These are phyloP conservation scores for Parnassius orleans DNA, from an alignment of 2,888 invertebrate species.

Conservation along the genomic window DNA sequence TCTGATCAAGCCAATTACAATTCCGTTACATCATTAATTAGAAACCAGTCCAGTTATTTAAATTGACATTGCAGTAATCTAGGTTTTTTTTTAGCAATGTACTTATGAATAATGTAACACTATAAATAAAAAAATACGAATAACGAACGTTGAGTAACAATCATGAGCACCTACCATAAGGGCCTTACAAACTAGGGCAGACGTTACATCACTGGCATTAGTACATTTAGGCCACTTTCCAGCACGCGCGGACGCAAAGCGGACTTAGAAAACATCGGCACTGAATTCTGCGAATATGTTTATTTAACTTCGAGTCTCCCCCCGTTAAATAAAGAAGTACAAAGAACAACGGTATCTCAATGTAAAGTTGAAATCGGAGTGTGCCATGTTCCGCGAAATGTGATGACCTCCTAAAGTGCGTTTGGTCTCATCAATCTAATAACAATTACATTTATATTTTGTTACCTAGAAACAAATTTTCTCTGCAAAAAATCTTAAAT, in stretches of 20 bases:
- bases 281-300: constrained; percentile 50
- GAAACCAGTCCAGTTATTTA: not conserved
- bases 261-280: constrained; percentile 39
- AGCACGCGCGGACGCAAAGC: constrained; percentile 21
- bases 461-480: too few species aligned
- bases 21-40: constrained; percentile 5
- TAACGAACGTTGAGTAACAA: not conserved
- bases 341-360: constrained; percentile 55
- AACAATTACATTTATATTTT: not conserved
- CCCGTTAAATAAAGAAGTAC: constrained; percentile 54
- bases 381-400: constrained; percentile 51
- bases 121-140: too few species aligned
- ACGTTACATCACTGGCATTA: constrained; percentile 12
- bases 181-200: constrained; percentile 2
- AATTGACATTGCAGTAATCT: not conserved
- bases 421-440: constrained; percentile 1
- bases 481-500: too few species aligned
- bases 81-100: too few species aligned
- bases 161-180: not conserved
- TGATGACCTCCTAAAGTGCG: constrained; percentile 43
- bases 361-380: constrained; percentile 59
- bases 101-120: too few species aligned
- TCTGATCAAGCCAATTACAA: constrained; percentile 13
- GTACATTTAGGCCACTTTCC: constrained; percentile 21
- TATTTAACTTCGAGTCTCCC: constrained; percentile 41